Evolutionary conservation across 2,888 invertebrate genomes (phyloP), one percentile per base, ranked within the genome.

Genomic region (Epirrita christyi): DNA sequence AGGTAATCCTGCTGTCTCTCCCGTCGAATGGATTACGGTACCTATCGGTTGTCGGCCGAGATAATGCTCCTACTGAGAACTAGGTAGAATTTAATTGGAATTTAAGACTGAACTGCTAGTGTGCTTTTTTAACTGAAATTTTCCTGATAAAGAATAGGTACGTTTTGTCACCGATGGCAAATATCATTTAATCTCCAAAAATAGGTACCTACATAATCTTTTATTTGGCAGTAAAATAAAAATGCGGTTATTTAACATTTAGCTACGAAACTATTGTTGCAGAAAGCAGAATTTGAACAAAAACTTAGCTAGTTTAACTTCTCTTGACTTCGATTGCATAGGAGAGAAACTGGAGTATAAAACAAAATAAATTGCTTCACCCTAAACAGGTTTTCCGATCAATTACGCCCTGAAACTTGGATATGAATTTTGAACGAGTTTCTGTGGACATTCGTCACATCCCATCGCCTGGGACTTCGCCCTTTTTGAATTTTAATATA

Each of bases 351-450:
- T 28, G 4, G 11, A 59, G 51, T 51, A 47, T 48, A 59, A 21
- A 21, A 45, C n/a, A 9, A 54, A 59, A 54, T 45, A 48, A 45
- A 56, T 55, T 49, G 36, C 51, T 32, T 28, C 48, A 43, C 55
- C 58, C 58, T 40, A 57, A 56, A 51, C 49, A 55, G 62, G 58
- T 59, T 70, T 67, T 68, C 67, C 67, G 64, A 71, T 74, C 70
- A 71, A 73, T 73, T 71, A 70, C 61, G 56, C 57, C 52, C 56
- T 55, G 43, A 67, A 71, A 63, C 66, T 68, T 66, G 57, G 59
- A 55, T 58, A 64, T 61, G 59, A 59, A 66, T 61, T 62, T 61
- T 52, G 63, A 54, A 64, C 51, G 53, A 63, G 56, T 44, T 63
- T 54, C 36, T 38, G 55, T 44, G 60, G 56, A 64, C 60, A 64